Percentiles rank a stretch among this genome's conserved stretches.
Conservation (phyloP, 1,140 invertebrate species). For the Patella vulgata region DNA sequence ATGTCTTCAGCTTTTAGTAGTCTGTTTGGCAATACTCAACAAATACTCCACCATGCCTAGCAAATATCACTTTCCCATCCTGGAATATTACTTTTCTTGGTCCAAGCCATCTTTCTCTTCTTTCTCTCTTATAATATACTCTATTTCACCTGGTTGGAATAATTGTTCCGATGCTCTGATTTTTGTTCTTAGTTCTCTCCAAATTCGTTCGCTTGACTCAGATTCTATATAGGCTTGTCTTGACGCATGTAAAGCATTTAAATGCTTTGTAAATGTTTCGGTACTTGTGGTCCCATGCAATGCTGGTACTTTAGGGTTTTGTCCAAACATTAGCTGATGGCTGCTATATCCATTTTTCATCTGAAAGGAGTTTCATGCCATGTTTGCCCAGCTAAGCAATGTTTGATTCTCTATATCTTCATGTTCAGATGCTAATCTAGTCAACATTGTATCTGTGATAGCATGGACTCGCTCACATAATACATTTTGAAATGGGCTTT, state of each 20-base stretch:
- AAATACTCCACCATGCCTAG: slow-evolving; percentile 32
- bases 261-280: slow-evolving; percentile 25
- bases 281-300: slow-evolving; percentile 20
- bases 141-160: slow-evolving; percentile 16
- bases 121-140: slow-evolving; percentile 30
- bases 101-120: slow-evolving; percentile 25
- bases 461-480: slow-evolving; percentile 24
- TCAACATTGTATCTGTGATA: slow-evolving; percentile 23
- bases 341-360: slow-evolving; percentile 28
- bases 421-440: slow-evolving; percentile 17
- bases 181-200: slow-evolving; percentile 9
- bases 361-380: slow-evolving; percentile 27
- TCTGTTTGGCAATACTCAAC: slow-evolving; percentile 35
- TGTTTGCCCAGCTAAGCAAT: slow-evolving; percentile 26
- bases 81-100: slow-evolving; percentile 32
- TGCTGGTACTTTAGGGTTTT: slow-evolving; percentile 11
- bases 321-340: slow-evolving; percentile 6
- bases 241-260: slow-evolving; percentile 24
- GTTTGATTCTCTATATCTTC: not conserved
- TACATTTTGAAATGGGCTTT: slow-evolving; percentile 25
- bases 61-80: slow-evolving; percentile 42
- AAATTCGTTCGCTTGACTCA: slow-evolving; percentile 12
- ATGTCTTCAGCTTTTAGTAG: slow-evolving; percentile 22
- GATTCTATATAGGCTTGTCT: slow-evolving; percentile 14
- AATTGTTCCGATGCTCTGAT: slow-evolving; percentile 22